Evolutionary conservation across 2,888 invertebrate genomes (phyloP).

Genomic region (Eulithis testata): DNA sequence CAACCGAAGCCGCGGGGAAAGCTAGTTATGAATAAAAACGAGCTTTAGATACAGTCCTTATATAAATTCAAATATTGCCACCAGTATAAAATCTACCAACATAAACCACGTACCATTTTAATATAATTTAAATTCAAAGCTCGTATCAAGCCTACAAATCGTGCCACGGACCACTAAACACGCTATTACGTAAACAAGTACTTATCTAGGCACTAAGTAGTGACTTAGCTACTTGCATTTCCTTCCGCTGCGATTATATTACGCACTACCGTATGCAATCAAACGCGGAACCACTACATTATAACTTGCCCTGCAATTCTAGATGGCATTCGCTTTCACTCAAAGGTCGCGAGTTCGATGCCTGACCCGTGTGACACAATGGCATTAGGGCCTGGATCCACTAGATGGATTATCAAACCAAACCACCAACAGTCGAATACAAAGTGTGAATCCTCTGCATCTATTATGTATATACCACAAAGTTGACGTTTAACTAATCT

Average conservation of each 20-base stretch:
- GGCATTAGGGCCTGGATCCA: constrained; percentile 11
- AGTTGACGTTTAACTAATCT: too few species aligned
- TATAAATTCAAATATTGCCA: too few species aligned
- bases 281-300: constrained; percentile 33
- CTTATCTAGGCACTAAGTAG: background rate
- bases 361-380: constrained; percentile 46
- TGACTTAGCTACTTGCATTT: constrained; percentile 2
- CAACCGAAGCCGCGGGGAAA: too few species aligned
- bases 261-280: constrained; percentile 7
- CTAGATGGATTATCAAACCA: background rate
- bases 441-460: too few species aligned
- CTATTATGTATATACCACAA: too few species aligned
- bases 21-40: too few species aligned
- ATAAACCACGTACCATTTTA: background rate
- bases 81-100: background rate
- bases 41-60: too few species aligned
- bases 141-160: background rate
- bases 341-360: constrained; percentile 65
- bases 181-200: background rate
- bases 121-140: background rate
- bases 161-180: constrained; percentile 1
- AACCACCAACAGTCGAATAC: too few species aligned
- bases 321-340: constrained; percentile 66
- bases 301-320: constrained; percentile 52
- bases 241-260: constrained; percentile 26